Evolutionary conservation across 2,113 vertebrate species (phyloP).

Genomic region (Onychostoma macrolepis): DNA sequence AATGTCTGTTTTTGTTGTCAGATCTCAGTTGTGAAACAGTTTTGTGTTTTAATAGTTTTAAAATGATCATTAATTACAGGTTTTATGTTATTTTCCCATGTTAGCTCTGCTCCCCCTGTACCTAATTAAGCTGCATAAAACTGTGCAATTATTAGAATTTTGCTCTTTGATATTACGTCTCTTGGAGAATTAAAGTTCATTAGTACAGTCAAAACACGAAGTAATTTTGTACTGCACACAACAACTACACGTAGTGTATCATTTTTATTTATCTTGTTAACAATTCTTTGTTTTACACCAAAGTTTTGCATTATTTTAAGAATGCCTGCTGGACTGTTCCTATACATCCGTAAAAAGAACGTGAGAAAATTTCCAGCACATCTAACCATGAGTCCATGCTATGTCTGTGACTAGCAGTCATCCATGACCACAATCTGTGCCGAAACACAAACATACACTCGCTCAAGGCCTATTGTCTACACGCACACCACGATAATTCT

Average conservation of each 20-base stretch:
- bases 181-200: conserved; percentile 35
- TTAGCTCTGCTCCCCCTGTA: neutral
- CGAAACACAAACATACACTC: conserved; percentile 63
- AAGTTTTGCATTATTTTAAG: neutral
- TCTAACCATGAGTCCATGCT: conserved; percentile 58
- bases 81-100: neutral
- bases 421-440: conserved; percentile 72
- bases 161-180: conserved; percentile 37
- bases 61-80: neutral
- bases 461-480: conserved; percentile 70
- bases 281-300: neutral
- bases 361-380: conserved; percentile 70
- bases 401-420: conserved; percentile 75
- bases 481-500: conserved; percentile 64
- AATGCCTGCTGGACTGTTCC: neutral
- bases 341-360: neutral
- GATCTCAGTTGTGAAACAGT: too few relatives aligned
- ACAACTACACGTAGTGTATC: neutral
- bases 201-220: neutral
- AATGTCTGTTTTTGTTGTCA: neutral
- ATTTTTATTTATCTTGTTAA: neutral
- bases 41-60: neutral
- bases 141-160: neutral
- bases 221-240: neutral
- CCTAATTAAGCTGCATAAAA: neutral